Base-by-base conservation (phyloP, 1,140 invertebrate genomes). In the Latrodectus geometricus region DNA sequence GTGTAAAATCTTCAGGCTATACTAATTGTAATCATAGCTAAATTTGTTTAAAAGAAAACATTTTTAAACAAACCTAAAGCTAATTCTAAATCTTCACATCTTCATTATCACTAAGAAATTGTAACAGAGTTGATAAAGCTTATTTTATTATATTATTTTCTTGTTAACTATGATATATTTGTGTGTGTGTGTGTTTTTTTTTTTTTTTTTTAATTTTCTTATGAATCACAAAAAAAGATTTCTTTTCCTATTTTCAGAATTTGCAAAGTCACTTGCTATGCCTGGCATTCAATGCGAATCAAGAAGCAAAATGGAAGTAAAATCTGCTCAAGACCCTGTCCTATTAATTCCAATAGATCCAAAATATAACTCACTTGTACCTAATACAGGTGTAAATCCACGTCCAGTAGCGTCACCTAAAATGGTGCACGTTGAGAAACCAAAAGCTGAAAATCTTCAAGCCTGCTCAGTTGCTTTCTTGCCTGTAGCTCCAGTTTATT, bases 401-500 rank as follows among this genome's bases (percentile, higher is more conserved):
- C n/a, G 66, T 61, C 49, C 83, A 12, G 56, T 17, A 3, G 48
- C 49, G 21, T 49, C 81, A 8, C 15, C 81, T 5, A 70, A 83
- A 52, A 85, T 85, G 83, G 83, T 85, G n/a, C 83, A 85, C 50
- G 83, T 85, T 4, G 83, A 85, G n/a, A 85, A 85, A 56, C 83
- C 83, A 7, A 85, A 77, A 61, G 83, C 83, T 20, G 83, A 85
- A 77, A 85, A 85, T 50, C 17, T 85, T 9, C 83, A 85, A 54
- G 83, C 83, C 0, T 85, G 83, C 66, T 85, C 83, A n/a, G 74
- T 85, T 4, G 83, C 83, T 50, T 85, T 77, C 66, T 72, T 85
- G 4, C 83, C 83, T 21, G 65, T 85, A 9, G 20, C 83, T n/a
- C 74, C 83, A 9, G 65, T 77, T n/a, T 85, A 69, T 70, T 61